Conservation (phyloP, 2,888 invertebrate species). For the Meliscaeva auricollis region DNA sequence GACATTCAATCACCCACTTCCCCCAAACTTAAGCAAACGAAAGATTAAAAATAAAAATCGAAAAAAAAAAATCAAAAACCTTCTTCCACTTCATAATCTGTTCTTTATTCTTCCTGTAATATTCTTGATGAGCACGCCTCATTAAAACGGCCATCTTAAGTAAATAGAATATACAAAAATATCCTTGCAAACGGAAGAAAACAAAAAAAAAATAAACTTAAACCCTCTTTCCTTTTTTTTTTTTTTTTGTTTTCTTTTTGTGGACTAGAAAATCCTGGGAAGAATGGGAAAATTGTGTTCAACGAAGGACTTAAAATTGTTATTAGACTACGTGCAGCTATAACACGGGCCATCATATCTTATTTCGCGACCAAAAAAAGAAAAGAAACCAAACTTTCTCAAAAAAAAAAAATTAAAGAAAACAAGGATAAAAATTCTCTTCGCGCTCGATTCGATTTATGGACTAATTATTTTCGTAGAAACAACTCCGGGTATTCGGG, state of each 20-base stretch:
- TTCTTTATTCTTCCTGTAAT: conserved; percentile 55
- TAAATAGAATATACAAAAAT: conserved; percentile 67
- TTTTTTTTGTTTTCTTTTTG: neutral
- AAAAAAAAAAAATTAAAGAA: conserved; percentile 19
- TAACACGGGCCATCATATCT: conserved; percentile 57
- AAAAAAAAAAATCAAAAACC: conserved; percentile 35
- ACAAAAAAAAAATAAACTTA: conserved; percentile 19
- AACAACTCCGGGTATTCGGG: conserved; percentile 53
- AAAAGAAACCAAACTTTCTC: neutral
- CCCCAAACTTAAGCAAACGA: conserved; percentile 57
- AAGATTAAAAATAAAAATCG: conserved; percentile 56
- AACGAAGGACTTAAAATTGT: conserved; percentile 73
- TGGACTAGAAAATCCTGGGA: neutral
- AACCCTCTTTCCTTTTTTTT: conserved; percentile 3
- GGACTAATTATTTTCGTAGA: conserved; percentile 73
- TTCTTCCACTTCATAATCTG: conserved; percentile 66
- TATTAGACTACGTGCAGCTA: conserved; percentile 72
- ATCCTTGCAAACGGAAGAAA: conserved; percentile 46
- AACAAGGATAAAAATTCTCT: conserved; percentile 66
- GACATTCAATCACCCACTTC: conserved; percentile 4
- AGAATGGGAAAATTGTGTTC: conserved; percentile 69
- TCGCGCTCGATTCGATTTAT: conserved; percentile 76
- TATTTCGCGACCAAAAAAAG: conserved; percentile 25
- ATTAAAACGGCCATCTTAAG: conserved; percentile 74
- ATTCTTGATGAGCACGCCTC: conserved; percentile 73